Evolutionary conservation across 2,888 invertebrate genomes (phyloP).

Genomic region (Galerucella nymphaeae): DNA sequence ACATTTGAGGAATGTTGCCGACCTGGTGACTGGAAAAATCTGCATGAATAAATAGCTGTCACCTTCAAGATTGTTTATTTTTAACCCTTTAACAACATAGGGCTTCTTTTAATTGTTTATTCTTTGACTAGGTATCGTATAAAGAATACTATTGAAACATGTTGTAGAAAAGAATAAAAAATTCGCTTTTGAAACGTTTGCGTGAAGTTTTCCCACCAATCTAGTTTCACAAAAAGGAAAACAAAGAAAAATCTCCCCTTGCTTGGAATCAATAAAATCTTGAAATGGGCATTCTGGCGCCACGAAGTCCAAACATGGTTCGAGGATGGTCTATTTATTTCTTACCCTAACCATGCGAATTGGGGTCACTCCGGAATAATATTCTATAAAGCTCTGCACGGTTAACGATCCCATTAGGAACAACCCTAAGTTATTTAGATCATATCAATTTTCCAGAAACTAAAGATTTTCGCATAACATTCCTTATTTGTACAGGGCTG

Average conservation of each 20-base stretch:
- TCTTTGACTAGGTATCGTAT: too few relatives aligned
- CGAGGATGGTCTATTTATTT: neutral
- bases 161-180: too few relatives aligned
- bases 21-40: too few relatives aligned
- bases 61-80: too few relatives aligned
- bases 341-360: neutral
- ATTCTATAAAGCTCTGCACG: neutral
- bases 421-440: neutral
- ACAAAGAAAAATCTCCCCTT: neutral
- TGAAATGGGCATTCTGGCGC: constrained; percentile 15
- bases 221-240: neutral
- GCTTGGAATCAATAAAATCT: constrained; percentile 6
- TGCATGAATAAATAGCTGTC: too few relatives aligned
- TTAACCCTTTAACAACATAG: too few relatives aligned
- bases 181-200: too few relatives aligned
- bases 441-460: neutral
- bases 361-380: neutral
- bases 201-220: neutral
- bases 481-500: neutral
- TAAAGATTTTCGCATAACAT: neutral
- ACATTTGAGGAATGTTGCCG: too few relatives aligned
- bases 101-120: too few relatives aligned
- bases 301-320: constrained; percentile 9
- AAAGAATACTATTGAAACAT: too few relatives aligned
- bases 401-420: neutral